phyloP scores from a whole-genome alignment of 2,888 invertebrate species.

The Dryomyza anilis region DNA sequence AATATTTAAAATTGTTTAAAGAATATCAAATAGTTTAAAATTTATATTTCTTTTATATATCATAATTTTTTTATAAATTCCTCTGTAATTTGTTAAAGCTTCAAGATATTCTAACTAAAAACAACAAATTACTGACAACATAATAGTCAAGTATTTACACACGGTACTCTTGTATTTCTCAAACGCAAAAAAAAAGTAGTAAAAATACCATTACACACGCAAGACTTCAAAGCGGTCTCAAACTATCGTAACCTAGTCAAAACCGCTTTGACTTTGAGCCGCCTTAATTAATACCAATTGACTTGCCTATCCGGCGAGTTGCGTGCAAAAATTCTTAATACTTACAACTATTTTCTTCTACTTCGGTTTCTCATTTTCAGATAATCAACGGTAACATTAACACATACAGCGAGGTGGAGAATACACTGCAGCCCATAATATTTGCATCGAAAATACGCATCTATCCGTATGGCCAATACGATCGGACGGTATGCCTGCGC shows the following conservation, averaged over 20 bases:
- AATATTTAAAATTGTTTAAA: no score
- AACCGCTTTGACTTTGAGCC: not conserved
- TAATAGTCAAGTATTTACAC: no score
- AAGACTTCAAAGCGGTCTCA: no score
- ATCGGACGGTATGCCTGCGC: constrained; percentile 80
- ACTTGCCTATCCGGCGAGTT: not conserved
- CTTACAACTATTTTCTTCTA: not conserved
- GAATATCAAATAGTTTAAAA: no score
- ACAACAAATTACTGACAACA: no score
- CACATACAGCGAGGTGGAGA: constrained; percentile 76
- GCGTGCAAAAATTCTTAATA: not conserved
- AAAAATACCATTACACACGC: no score
- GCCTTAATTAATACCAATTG: constrained; percentile 1
- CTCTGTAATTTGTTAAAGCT: no score
- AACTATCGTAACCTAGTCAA: not conserved
- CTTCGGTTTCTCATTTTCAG: constrained; percentile 63
- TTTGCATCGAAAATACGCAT: constrained; percentile 78
- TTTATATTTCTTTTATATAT: no score
- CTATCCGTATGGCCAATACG: constrained; percentile 78
- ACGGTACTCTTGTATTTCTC: no score
- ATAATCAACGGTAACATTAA: constrained; percentile 79
- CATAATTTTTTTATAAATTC: no score
- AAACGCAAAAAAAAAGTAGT: no score
- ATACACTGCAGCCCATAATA: constrained; percentile 75
- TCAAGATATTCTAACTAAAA: no score